Evolutionary conservation across 2,888 invertebrate genomes (phyloP).

Genomic region (Spilarctia lutea): DNA sequence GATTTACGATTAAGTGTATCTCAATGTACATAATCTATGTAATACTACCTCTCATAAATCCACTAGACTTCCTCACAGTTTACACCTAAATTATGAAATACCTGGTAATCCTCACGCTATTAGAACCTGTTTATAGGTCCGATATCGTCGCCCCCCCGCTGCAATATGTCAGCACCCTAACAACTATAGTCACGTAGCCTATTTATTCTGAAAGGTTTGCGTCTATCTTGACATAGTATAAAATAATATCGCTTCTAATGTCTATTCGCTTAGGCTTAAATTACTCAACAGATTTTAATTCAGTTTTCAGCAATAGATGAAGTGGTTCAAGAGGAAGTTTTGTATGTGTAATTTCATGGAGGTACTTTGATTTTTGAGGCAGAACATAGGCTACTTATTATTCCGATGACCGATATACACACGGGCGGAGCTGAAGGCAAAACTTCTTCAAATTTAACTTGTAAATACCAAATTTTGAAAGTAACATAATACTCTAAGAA

Average conservation of each 20-base stretch:
- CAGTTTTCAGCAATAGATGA: too few relatives aligned
- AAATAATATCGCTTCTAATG: too few relatives aligned
- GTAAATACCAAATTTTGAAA: background rate
- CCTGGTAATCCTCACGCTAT: background rate
- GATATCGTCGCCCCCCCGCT: slow-evolving; percentile 8
- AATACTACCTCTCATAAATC: background rate
- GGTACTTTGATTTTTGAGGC: too few relatives aligned
- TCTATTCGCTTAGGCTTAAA: too few relatives aligned
- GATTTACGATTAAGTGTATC: background rate
- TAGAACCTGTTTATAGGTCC: background rate
- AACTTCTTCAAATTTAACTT: too few relatives aligned
- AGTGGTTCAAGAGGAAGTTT: too few relatives aligned
- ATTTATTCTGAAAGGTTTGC: slow-evolving; percentile 42
- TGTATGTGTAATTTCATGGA: too few relatives aligned
- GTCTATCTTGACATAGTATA: slow-evolving; percentile 4
- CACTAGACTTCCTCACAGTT: background rate
- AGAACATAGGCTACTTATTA: too few relatives aligned
- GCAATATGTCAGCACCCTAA: slow-evolving; percentile 12
- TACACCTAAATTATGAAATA: background rate
- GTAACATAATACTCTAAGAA: slow-evolving; percentile 52
- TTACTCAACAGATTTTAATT: too few relatives aligned
- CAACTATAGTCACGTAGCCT: slow-evolving; percentile 8
- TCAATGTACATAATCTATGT: too few relatives aligned
- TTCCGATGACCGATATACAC: too few relatives aligned
- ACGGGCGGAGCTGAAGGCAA: too few relatives aligned